Percentiles rank a stretch among this genome's conserved stretches.
Evolutionary conservation across 2,797 vertebrate genomes (phyloP).

Genomic region (Pipistrellus kuhlii): DNA sequence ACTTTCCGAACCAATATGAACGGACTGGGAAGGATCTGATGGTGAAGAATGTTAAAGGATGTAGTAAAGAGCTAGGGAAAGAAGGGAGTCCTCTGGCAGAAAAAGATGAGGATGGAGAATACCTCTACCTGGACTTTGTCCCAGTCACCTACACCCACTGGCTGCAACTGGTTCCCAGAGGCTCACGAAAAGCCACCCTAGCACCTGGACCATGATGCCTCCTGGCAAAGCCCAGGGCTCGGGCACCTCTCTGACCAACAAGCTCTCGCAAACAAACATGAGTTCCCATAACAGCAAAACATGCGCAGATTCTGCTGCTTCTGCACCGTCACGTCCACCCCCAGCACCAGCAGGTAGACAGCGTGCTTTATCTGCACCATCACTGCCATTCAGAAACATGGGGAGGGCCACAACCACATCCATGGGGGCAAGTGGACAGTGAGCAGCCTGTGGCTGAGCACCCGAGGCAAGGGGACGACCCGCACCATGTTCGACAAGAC

Average conservation of each 20-base stretch:
- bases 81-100: constrained; percentile 95
- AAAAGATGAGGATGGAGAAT: constrained; percentile 97
- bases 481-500: constrained; percentile 96
- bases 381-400: constrained; percentile 98
- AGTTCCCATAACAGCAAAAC: constrained; percentile 98
- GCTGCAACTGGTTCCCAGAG: constrained; percentile 98
- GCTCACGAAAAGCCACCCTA: constrained; percentile 97
- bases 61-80: constrained; percentile 96
- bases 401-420: constrained; percentile 82
- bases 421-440: constrained; percentile 99
- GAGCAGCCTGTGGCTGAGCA: constrained; percentile 95
- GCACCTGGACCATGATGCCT: constrained; percentile 99
- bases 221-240: constrained; percentile 98
- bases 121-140: constrained; percentile 96
- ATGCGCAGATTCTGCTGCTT: constrained; percentile 98
- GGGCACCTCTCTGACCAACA: constrained; percentile 99
- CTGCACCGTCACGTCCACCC: constrained; percentile 98
- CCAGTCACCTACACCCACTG: constrained; percentile 96
- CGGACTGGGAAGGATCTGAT: constrained; percentile 97
- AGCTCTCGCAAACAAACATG: constrained; percentile 98
- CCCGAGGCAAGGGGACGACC: constrained; percentile 94
- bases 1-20: constrained; percentile 98
- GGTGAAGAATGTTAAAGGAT: constrained; percentile 99
- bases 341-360: constrained; percentile 97
- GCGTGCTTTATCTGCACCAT: constrained; percentile 99